A percentile compares a stretch with the other conserved stretches of the same genome.
Evolutionary conservation across 1,140 invertebrate genomes (phyloP).

Genomic region (Atta colombica): DNA sequence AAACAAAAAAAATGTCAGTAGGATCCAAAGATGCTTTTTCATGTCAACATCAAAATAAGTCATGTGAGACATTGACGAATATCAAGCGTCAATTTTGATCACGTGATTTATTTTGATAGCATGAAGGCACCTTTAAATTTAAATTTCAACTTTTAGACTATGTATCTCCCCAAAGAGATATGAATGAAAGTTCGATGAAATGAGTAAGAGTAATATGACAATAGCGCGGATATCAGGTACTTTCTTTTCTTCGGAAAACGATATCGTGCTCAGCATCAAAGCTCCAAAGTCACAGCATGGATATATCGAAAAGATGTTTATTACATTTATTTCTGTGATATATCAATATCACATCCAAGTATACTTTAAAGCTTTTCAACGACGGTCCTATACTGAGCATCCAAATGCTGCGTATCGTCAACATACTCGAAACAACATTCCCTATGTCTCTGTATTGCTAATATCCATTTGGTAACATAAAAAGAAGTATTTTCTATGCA

Average conservation of each 20-base stretch:
- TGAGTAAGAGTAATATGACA: constrained; percentile 65
- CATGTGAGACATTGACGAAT: too few species aligned
- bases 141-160: background rate
- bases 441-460: constrained; percentile 74
- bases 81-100: too few species aligned
- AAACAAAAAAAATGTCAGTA: constrained; percentile 20
- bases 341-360: constrained; percentile 69
- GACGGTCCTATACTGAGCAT: constrained; percentile 58
- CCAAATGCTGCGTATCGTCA: constrained; percentile 57
- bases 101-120: too few species aligned
- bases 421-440: constrained; percentile 67
- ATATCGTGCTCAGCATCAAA: constrained; percentile 67
- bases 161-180: background rate
- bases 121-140: too few species aligned
- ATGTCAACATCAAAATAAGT: too few species aligned
- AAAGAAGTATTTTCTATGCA: constrained; percentile 63
- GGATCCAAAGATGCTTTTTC: background rate
- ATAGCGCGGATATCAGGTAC: constrained; percentile 72
- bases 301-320: constrained; percentile 67
- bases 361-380: constrained; percentile 75
- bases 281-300: constrained; percentile 64
- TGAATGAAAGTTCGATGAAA: constrained; percentile 47
- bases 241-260: constrained; percentile 64
- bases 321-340: constrained; percentile 35
- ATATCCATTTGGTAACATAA: constrained; percentile 75